Evolutionary conservation across 2,888 invertebrate species (phyloP), one percentile per base, ranked within the genome.

Genomic region (Cosmopolites sordidus): DNA sequence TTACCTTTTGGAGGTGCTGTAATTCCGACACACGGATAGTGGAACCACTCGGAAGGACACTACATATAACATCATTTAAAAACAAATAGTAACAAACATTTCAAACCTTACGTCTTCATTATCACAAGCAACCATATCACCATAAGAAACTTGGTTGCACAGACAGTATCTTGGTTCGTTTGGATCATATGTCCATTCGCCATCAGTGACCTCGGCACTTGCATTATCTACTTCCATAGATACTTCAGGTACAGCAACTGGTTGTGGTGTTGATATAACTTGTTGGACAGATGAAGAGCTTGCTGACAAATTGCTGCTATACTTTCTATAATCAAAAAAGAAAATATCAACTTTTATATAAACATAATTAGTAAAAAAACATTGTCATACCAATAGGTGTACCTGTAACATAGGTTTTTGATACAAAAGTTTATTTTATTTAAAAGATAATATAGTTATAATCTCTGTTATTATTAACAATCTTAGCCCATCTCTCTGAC

Each of bases 31-130:
- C 99, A 99, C 4, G 91, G 91, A 77, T 97, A 98, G 77, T 99
- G 98, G 77, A 98, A 99, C 99, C 99, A 99, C 75, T 98, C 96
- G 69, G 92, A 93, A 1, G 93, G 93, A 75, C 98, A 99, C 90
- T 92, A 79, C n/a, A 33, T 12, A 33, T 33, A 12, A 33, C 3
- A 12, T 33, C 3, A 33, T 6, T 33, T 33, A 33, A 4, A 9
- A 33, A 33, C 33, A 33, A 12, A 12, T 33, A 33, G 12, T 56
- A 80, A 8, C 8, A 22, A 22, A 5, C 8, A 22, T 5, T 22
- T 22, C 3, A 22, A 8, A 8, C 22, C 87, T 83, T 73, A 93
- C 93, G 70, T 93, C 91, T 73, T 91, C 89, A 74, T 97, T 97
- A 77, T 99, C 98, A 77, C 99, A 98, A 56, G 97, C 98, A 39